Evolutionary conservation across 2,888 invertebrate species (phyloP), one percentile per base, ranked within the genome.

Genomic region (Idaea straminata): DNA sequence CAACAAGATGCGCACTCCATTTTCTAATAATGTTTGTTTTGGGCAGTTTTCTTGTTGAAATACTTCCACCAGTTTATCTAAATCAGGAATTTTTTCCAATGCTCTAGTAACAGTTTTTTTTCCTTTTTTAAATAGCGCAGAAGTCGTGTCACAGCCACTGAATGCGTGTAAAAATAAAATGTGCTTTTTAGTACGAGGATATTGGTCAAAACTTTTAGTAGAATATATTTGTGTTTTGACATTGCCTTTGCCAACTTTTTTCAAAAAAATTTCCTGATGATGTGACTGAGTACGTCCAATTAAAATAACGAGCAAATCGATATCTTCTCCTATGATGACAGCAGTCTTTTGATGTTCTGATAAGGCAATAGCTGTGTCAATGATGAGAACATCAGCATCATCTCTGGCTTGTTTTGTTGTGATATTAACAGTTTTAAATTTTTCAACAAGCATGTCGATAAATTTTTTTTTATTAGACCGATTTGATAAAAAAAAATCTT

Each of bases 331-430:
- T 74, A 83, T 76, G 67, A 83, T 79, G 67, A 75, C 72, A 13
- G 69, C 72, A 81, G 78, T 73, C 34, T 74, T 73, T 73, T 72
- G 65, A 67, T 69, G 66, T 67, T 71, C 64, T 68, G 74, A 74
- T 71, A 63, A 65, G 25, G 69, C 78, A 75, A 82, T 78, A 69
- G 82, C 80, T 72, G 82, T 82, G 64, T 85, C 77, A 62, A 84
- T 72, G 67, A 84, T 84, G 61, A 83, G 77, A 72, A 81, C 80
- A 80, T 82, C 83, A 65, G 80, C 81, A 79, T 83, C 81, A 81
- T 82, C 78, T 76, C 70, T 71, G 68, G 81, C 80, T 78, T 79
- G 78, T 77, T 81, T 79, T 74, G 79, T 80, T 69, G 76, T 75
- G 73, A 84, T 84, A 78, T 79, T 76, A 68, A 74, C 77, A 77